phyloP scores from a whole-genome alignment of 1,140 invertebrate genomes.

The Notospermus geniculatus region DNA sequence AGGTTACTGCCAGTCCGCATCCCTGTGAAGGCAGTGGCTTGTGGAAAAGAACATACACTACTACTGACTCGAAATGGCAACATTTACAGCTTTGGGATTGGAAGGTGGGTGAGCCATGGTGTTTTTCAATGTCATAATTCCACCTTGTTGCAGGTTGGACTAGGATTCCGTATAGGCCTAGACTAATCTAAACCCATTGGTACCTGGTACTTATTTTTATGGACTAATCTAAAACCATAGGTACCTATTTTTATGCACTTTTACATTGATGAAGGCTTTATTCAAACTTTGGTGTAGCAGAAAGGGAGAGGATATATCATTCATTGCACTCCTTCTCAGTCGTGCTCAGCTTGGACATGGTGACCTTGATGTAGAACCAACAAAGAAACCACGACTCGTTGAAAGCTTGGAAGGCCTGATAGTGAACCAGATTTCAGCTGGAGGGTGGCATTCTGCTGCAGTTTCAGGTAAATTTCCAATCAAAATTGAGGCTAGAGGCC shows the following conservation, averaged over 20 bases:
- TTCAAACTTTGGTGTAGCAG: too few species aligned
- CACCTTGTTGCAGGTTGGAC: not conserved
- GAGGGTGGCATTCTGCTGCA: slow-evolving; percentile 81
- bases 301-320: too few species aligned
- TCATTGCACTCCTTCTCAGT: slow-evolving; percentile 61
- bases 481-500: not conserved
- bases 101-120: slow-evolving; percentile 66
- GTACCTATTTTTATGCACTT: too few species aligned
- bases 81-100: slow-evolving; percentile 77
- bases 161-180: not conserved
- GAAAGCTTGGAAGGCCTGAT: slow-evolving; percentile 70
- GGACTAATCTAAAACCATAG: too few species aligned
- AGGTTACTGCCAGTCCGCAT: not conserved
- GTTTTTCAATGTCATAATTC: not conserved
- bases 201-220: not conserved
- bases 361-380: slow-evolving; percentile 53
- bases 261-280: too few species aligned
- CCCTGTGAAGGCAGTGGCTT: slow-evolving; percentile 56
- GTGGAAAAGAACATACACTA: slow-evolving; percentile 78
- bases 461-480: slow-evolving; percentile 60
- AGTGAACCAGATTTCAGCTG: slow-evolving; percentile 63
- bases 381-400: slow-evolving; percentile 47
- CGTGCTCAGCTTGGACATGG: slow-evolving; percentile 81
- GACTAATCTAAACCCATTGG: not conserved
- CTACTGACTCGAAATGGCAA: slow-evolving; percentile 69